These are phyloP conservation scores for Labeo calbasu DNA, from an alignment of 2,797 vertebrate species.

Conservation along the genomic window DNA sequence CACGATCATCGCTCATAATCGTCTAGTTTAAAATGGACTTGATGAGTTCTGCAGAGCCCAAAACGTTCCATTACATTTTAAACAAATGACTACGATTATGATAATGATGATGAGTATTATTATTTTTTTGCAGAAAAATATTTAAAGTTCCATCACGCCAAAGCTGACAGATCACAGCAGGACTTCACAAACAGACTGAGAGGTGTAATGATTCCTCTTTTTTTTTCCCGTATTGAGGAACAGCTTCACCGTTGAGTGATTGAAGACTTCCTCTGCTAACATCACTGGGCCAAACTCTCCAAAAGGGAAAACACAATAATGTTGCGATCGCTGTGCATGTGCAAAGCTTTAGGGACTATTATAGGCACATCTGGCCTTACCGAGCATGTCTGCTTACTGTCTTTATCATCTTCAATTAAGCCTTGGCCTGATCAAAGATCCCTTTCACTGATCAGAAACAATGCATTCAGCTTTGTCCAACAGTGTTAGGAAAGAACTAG, in stretches of 20 bases:
- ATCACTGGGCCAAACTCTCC: slow-evolving; percentile 20
- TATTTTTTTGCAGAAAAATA: slow-evolving; percentile 6
- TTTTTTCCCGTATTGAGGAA: slow-evolving; percentile 18
- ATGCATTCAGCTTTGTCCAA: slow-evolving; percentile 37
- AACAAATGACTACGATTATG: slow-evolving; percentile 22
- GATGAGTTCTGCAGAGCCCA: neutral
- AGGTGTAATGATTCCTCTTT: slow-evolving; percentile 18
- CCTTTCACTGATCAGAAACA: slow-evolving; percentile 43
- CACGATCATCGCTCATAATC: neutral
- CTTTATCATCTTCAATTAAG: slow-evolving; percentile 42
- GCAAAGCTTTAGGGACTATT: slow-evolving; percentile 35
- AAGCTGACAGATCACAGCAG: slow-evolving; percentile 24
- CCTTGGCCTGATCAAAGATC: slow-evolving; percentile 49
- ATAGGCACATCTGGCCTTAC: slow-evolving; percentile 36
- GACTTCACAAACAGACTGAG: slow-evolving; percentile 29
- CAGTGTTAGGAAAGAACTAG: slow-evolving; percentile 57
- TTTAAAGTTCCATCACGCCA: neutral
- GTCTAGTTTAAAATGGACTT: neutral
- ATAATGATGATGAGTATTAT: slow-evolving; percentile 10
- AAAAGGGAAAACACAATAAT: slow-evolving; percentile 30
- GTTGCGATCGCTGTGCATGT: neutral
- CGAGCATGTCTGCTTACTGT: slow-evolving; percentile 46
- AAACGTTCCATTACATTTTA: neutral
- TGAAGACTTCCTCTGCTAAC: slow-evolving; percentile 44
- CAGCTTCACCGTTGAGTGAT: slow-evolving; percentile 21